Evolutionary conservation across 1,140 invertebrate species (phyloP), one percentile per base, ranked within the genome.

Genomic region (Pseudomyrmex concolor): DNA sequence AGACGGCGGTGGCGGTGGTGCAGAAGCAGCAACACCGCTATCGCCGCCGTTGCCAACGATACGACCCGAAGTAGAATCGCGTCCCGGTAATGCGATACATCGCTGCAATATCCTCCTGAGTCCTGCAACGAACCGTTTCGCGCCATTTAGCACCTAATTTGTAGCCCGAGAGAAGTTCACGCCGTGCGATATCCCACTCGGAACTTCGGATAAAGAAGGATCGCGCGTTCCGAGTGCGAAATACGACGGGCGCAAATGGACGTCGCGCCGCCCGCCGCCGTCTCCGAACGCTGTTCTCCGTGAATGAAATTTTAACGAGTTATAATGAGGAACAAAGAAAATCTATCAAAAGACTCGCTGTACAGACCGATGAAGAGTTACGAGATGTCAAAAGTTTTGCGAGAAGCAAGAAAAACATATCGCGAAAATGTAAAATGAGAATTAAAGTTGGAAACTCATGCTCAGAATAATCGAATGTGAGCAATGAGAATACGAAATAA

Each of bases 131-230:
- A 80, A 54, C 67, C 83, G 78, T 86, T 87, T 86, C 87, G 67
- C 78, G 55, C 82, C 85, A 89, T 89, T 89, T 83, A 77, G 67
- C 72, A 51, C 13, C 74, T 89, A 89, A 89, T 89, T 89, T 89
- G 85, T 84, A 87, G 87, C 73, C 63, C 54, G 43, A 59, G 70
- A 68, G 80, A 84, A 81, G 83, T 89, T 85, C n/a, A 68, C 66
- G 76, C 64, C 64, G 62, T 19, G 48, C 78, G 84, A 63, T 25
- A 74, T 22, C 22, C 50, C 45, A 60, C 73, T 59, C 19, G 22
- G 8, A 67, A 62, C 54, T 68, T 78, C 19, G 81, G 45, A 63
- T 64, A 78, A 80, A 78, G 71, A 55, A 34, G 59, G 66, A 57
- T 72, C 71, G 59, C 71, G 59, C 48, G 71, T 72, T 68, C 50